Conservation (phyloP, 2,888 invertebrate species). For the Dicycla oo region DNA sequence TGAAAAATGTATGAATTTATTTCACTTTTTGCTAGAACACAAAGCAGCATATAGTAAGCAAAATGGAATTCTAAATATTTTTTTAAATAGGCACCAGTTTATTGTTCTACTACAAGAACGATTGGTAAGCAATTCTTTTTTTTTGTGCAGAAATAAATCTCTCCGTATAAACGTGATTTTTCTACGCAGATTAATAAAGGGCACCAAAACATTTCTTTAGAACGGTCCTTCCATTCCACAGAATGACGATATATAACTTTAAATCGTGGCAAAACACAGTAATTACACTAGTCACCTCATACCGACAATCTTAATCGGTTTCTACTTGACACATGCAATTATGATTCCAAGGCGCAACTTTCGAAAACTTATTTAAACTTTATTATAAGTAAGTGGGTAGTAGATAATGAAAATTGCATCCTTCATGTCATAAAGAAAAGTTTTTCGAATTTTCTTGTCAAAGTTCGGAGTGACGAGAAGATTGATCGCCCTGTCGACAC, state of each 20-base stretch:
- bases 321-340: constrained; percentile 65
- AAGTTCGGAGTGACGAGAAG: constrained; percentile 71
- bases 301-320: constrained; percentile 47
- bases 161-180: not conserved
- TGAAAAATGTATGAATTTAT: not conserved
- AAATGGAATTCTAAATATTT: too few relatives aligned
- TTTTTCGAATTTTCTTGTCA: constrained; percentile 77
- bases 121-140: too few relatives aligned
- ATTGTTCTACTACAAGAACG: too few relatives aligned
- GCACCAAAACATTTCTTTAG: not conserved
- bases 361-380: constrained; percentile 65
- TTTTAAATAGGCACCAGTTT: too few relatives aligned
- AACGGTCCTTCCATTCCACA: constrained; percentile 27
- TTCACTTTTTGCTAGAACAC: not conserved
- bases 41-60: too few relatives aligned
- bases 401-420: constrained; percentile 71
- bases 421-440: constrained; percentile 69
- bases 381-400: constrained; percentile 43
- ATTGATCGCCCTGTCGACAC: constrained; percentile 78
- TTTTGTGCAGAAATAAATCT: too few relatives aligned
- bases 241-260: constrained; percentile 10
- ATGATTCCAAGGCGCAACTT: constrained; percentile 66
- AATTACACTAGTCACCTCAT: constrained; percentile 31
- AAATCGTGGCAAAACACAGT: not conserved
- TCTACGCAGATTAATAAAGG: constrained; percentile 2